These are phyloP conservation scores for Teleiodes luculella DNA, from an alignment of 2,888 invertebrate species.

Conservation along the genomic window DNA sequence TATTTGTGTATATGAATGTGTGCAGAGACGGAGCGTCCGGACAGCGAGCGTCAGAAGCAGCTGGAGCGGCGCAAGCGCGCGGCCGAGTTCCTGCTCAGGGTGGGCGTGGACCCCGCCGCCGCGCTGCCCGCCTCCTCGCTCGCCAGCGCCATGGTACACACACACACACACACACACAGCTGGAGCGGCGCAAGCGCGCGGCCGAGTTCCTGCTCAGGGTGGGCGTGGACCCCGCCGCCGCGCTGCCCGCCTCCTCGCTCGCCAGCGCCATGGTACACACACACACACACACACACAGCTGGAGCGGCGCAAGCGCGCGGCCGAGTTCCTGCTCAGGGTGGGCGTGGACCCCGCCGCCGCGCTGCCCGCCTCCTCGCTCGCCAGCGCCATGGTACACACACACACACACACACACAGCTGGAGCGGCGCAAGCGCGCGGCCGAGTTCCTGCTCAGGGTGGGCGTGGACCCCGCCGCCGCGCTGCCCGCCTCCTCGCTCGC, in stretches of 20 bases:
- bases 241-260: constrained; percentile 56
- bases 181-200: constrained; percentile 88
- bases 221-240: constrained; percentile 57
- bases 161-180: constrained; percentile 51
- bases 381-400: constrained; percentile 63
- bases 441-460: constrained; percentile 83
- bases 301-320: constrained; percentile 88
- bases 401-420: constrained; percentile 59
- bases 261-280: constrained; percentile 67
- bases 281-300: constrained; percentile 59
- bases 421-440: constrained; percentile 90
- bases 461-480: constrained; percentile 55
- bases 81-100: constrained; percentile 85
- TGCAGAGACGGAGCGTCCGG: constrained; percentile 38
- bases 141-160: constrained; percentile 67
- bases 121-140: constrained; percentile 57
- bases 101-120: constrained; percentile 58
- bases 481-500: constrained; percentile 62
- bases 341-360: constrained; percentile 59
- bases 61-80: constrained; percentile 88
- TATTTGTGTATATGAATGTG: background rate
- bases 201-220: constrained; percentile 85
- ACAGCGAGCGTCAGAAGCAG: constrained; percentile 76
- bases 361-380: constrained; percentile 58
- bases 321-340: constrained; percentile 84